Evolutionary conservation across 2,888 invertebrate species (phyloP).

Genomic region (Notocelia uddmanniana): DNA sequence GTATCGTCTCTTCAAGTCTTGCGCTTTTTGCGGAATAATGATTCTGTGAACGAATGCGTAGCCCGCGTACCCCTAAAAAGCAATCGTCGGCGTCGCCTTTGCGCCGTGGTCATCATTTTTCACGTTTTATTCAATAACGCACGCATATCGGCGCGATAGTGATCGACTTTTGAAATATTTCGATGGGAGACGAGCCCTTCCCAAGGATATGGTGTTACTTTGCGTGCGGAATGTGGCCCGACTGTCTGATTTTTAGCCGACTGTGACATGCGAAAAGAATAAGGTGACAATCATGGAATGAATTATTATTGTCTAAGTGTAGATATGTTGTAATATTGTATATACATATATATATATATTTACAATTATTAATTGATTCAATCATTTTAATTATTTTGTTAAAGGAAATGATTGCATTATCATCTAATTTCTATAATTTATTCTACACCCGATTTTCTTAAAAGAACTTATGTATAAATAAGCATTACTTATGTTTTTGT

Average conservation of each 20-base stretch:
- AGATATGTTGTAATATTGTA: too few species aligned
- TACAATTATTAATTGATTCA: too few species aligned
- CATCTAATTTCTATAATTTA: too few species aligned
- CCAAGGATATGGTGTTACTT: constrained; percentile 86
- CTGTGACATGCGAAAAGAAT: constrained; percentile 11
- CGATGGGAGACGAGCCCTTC: constrained; percentile 79
- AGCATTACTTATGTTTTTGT: too few species aligned
- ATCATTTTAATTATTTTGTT: neutral
- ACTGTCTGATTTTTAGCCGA: constrained; percentile 27
- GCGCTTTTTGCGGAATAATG: too few species aligned
- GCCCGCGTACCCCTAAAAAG: constrained; percentile 32
- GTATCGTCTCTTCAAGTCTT: too few species aligned
- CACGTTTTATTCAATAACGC: constrained; percentile 85
- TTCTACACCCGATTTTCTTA: too few species aligned
- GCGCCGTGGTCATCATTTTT: constrained; percentile 82
- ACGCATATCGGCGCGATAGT: constrained; percentile 82
- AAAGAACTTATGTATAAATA: too few species aligned
- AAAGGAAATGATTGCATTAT: neutral
- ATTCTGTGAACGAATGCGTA: too few species aligned
- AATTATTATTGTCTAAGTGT: too few species aligned
- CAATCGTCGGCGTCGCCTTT: constrained; percentile 77
- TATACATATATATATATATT: too few species aligned
- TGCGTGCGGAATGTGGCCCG: constrained; percentile 77
- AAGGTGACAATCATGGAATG: constrained; percentile 6
- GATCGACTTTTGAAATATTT: constrained; percentile 84